A percentile compares a stretch with the other conserved stretches of the same genome.
These are phyloP conservation scores for Porites divaricata DNA, from an alignment of 92 coral and sea anemone genomes.

Conservation along the genomic window DNA sequence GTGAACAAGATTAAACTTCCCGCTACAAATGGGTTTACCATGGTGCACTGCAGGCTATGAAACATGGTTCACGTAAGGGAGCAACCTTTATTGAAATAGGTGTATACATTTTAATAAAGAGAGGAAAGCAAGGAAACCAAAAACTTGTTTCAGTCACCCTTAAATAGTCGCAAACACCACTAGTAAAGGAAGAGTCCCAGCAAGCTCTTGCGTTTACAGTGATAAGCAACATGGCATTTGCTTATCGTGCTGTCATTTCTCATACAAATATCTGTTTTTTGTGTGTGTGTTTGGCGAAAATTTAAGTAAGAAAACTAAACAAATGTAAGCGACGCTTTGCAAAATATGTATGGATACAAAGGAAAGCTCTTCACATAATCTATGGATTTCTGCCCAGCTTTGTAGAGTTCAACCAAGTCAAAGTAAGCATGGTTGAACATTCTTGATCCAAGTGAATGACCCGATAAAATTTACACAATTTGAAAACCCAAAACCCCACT, in stretches of 20 bases:
- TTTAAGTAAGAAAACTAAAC: neutral
- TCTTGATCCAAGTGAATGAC: neutral
- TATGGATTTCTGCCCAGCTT: neutral
- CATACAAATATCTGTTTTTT: neutral
- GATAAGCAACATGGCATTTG: neutral
- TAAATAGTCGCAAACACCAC: conserved; percentile 5
- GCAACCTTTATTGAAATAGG: no score
- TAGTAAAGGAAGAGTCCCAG: conserved; percentile 10
- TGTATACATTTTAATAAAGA: neutral
- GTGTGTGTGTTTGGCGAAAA: neutral
- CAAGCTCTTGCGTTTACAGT: neutral
- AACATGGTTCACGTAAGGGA: no score
- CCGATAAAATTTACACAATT: neutral
- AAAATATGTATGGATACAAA: neutral
- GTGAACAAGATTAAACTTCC: no score
- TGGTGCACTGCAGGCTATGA: no score
- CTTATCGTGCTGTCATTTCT: neutral
- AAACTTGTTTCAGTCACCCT: conserved; percentile 6
- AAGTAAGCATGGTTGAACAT: neutral
- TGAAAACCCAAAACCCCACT: no score
- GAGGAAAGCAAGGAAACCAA: neutral
- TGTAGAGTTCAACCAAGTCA: neutral
- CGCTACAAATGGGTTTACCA: no score
- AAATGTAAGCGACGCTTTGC: neutral
- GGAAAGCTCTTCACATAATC: neutral